Evolutionary conservation across 2,113 vertebrate species (phyloP), one percentile per base, ranked within the genome.

Genomic region (Cercocebus atys): DNA sequence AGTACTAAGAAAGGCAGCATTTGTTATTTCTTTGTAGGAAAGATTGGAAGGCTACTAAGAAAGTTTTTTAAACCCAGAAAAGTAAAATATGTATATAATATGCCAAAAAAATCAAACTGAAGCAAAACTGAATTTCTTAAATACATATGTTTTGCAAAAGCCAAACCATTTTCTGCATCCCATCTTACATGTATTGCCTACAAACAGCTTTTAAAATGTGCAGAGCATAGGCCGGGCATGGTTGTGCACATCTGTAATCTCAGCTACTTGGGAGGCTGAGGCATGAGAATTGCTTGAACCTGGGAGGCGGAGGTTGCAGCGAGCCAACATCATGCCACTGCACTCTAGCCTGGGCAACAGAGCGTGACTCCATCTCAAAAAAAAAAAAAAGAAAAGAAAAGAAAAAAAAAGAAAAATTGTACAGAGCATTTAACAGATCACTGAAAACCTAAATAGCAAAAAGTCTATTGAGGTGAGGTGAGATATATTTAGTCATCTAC

Each of bases 401-500:
- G n/a, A 27, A 4, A 61, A 11, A 59, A 2, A 59, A 59, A 59
- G 4, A 59, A 59, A 80, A 92, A 88, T 96, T 78, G 78, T 95
- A 68, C 59, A 97, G 90, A 96, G 14, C 73, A 90, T 88, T 95
- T 90, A 97, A 97, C 75, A 97, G 85, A 97, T 96, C 85, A 96
- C 94, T 80, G 93, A 95, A 97, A 97, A 94, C 73, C 81, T 96
- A 93, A 97, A 93, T 90, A 95, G 64, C 87, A 90, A 88, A 81
- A 84, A 80, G 85, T 93, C 93, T 45, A 45, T 79, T 93, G 93
- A 97, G 89, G 93, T 95, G 86, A 97, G 89, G 89, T 95, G 86
- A 94, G 86, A 90, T 98, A 84, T 95, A 95, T 92, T 97, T 96
- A 98, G 87, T 87, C 32, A 72, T 92, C 50, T 25, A 27, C 91